A percentile compares a stretch with the other conserved stretches of the same genome.
These are phyloP conservation scores for Eugnorisma glareosa DNA, from an alignment of 2,888 invertebrate genomes.

Conservation along the genomic window DNA sequence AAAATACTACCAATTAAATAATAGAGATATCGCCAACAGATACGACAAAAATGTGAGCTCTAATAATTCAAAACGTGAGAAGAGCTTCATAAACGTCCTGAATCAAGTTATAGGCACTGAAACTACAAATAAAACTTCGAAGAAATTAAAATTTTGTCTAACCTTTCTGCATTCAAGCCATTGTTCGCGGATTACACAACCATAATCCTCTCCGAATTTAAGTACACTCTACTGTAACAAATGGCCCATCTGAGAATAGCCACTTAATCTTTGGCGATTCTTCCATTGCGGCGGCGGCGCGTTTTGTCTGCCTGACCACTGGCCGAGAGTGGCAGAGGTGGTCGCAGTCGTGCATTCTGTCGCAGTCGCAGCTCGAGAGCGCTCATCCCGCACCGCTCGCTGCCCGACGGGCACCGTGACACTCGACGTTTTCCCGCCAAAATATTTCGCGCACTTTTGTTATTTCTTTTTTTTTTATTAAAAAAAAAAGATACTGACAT, in stretches of 20 bases:
- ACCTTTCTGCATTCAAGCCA: too few species aligned
- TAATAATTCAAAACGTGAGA: not conserved
- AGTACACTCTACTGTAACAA: not conserved
- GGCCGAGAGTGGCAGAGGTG: constrained; percentile 78
- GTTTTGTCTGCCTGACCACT: constrained; percentile 82
- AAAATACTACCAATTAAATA: not conserved
- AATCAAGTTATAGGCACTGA: not conserved
- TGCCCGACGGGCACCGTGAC: constrained; percentile 58
- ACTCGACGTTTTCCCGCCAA: constrained; percentile 83
- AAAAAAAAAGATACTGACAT: constrained; percentile 46
- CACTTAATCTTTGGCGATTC: constrained; percentile 68
- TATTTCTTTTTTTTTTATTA: constrained; percentile 32
- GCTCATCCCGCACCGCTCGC: constrained; percentile 72
- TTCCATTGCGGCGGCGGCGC: constrained; percentile 74
- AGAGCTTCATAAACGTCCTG: not conserved
- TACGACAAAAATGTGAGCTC: not conserved
- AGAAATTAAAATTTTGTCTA: not conserved
- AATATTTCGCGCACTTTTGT: constrained; percentile 72
- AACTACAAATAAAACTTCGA: not conserved
- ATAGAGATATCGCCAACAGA: not conserved
- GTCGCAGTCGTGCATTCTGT: constrained; percentile 78
- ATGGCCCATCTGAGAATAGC: constrained; percentile 36
- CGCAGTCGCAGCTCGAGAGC: constrained; percentile 80
- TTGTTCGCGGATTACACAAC: not conserved
- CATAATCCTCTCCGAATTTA: not conserved